Evolutionary conservation across 1,140 invertebrate species (phyloP), one percentile per base, ranked within the genome.

Genomic region (Heliothis virescens): DNA sequence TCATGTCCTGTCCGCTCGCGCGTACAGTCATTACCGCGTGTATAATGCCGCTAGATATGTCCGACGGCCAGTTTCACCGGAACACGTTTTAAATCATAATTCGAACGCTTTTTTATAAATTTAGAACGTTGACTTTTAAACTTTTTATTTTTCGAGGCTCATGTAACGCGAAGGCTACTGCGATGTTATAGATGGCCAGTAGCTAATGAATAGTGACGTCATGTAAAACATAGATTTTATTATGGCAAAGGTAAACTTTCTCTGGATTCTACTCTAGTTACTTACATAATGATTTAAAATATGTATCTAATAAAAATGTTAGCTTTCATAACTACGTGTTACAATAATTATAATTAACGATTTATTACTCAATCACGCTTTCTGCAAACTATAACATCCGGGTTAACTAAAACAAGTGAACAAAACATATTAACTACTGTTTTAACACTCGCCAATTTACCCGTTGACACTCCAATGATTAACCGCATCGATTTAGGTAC

Each of bases 81-180:
- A 94, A 94, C 93, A 94, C 91, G 93, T 94, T 94, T 94, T 94
- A 94, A 94, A 94, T 94, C 93, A 94, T 94, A 94, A 91, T 94
- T 94, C 90, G 92, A 93, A 92, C 92, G 89, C 85, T 93, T 92
- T 92, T 91, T 85, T 86, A 85, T 91, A 88, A 93, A 92, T 89
- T 94, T 92, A 90, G 92, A 92, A 90, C 92, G 89, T 93, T 91
- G 91, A 93, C 92, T 93, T 94, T 92, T 93, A 87, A 88, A 87
- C 50, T 84, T 88, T 87, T 88, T 77, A 82, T 87, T 89, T 76
- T 76, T 18, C 86, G 83, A 71, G 57, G 11, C 55, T 65, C 52
- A 47, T 74, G 62, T 62, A 52, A 50, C 16, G 60, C 52, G 63
- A 50, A 78, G 48, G 48, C 74, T 76, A 65, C 26, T 57, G 53